These are phyloP conservation scores for Minunthozetes semirufus DNA, from an alignment of 2,888 invertebrate species.

Conservation along the genomic window DNA sequence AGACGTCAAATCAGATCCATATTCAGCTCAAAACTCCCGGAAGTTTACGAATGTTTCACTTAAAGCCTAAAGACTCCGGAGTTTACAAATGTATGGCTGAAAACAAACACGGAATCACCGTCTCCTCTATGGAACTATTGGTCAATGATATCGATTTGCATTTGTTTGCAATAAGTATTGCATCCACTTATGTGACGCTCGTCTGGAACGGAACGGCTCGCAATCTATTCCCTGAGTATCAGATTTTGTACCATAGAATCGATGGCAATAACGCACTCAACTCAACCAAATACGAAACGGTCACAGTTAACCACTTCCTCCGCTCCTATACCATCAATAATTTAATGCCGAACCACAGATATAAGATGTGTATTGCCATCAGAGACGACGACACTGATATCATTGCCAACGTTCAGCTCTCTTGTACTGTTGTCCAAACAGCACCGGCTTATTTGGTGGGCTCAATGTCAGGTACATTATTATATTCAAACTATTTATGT, in stretches of 20 bases:
- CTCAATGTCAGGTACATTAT: constrained; percentile 41
- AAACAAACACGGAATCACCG: constrained; percentile 47
- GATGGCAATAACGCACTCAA: constrained; percentile 20
- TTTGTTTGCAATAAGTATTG: constrained; percentile 46
- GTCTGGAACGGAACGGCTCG: constrained; percentile 49
- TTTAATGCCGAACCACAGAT: constrained; percentile 48
- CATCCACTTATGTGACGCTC: constrained; percentile 48
- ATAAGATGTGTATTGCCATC: constrained; percentile 51
- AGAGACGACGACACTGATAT: constrained; percentile 44
- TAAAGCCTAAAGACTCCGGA: constrained; percentile 48
- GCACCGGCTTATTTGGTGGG: constrained; percentile 45
- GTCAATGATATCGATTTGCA: constrained; percentile 49
- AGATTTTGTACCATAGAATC: constrained; percentile 45
- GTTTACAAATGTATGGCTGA: constrained; percentile 50
- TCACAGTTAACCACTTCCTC: constrained; percentile 45
- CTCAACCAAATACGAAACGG: constrained; percentile 40
- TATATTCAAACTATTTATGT: not conserved
- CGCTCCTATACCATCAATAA: constrained; percentile 48
- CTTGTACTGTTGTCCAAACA: constrained; percentile 45
- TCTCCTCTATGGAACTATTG: constrained; percentile 45
- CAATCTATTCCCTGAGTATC: constrained; percentile 46
- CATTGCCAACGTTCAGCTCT: constrained; percentile 46
- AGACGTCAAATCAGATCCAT: constrained; percentile 45
- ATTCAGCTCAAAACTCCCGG: constrained; percentile 45
- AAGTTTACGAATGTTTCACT: constrained; percentile 44